phyloP scores from a whole-genome alignment of 2,113 vertebrate genomes.

The Lontra canadensis region DNA sequence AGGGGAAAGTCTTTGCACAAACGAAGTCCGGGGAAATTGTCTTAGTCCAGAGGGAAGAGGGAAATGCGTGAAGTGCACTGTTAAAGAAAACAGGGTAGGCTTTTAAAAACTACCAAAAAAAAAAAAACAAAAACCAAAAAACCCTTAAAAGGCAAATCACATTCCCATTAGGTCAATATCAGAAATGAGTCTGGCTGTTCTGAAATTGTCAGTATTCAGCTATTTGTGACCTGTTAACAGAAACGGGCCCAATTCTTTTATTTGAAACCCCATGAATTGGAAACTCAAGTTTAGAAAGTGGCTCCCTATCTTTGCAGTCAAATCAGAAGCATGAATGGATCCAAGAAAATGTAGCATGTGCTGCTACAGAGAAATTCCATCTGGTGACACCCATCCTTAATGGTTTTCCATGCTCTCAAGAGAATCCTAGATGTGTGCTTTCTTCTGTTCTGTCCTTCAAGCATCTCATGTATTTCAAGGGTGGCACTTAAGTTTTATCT shows the following conservation, averaged over 20 bases:
- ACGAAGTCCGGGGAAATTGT: constrained; percentile 18
- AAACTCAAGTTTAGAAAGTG: constrained; percentile 52
- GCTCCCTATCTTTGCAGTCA: not conserved
- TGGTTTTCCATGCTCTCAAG: constrained; percentile 53
- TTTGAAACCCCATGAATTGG: constrained; percentile 58
- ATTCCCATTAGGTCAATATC: constrained; percentile 65
- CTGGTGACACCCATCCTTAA: constrained; percentile 33
- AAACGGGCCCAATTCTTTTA: constrained; percentile 73
- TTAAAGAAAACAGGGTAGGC: constrained; percentile 81
- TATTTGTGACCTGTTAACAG: not conserved
- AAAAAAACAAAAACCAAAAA: not conserved
- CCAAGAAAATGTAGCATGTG: not conserved
- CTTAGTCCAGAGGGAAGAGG: constrained; percentile 35
- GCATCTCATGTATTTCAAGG: constrained; percentile 66
- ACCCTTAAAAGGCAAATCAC: constrained; percentile 39
- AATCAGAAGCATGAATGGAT: not conserved
- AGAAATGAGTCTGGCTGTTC: constrained; percentile 52
- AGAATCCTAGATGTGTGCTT: constrained; percentile 42
- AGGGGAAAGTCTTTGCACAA: not conserved
- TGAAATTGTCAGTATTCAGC: not conserved
- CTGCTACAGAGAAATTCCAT: not conserved
- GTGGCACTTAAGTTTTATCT: constrained; percentile 74
- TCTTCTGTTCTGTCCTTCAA: constrained; percentile 64
- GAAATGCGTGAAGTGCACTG: constrained; percentile 49
- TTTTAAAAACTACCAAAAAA: constrained; percentile 62